Conservation (phyloP, 2,113 vertebrate genomes). For the Phylloscopus trochilus region DNA sequence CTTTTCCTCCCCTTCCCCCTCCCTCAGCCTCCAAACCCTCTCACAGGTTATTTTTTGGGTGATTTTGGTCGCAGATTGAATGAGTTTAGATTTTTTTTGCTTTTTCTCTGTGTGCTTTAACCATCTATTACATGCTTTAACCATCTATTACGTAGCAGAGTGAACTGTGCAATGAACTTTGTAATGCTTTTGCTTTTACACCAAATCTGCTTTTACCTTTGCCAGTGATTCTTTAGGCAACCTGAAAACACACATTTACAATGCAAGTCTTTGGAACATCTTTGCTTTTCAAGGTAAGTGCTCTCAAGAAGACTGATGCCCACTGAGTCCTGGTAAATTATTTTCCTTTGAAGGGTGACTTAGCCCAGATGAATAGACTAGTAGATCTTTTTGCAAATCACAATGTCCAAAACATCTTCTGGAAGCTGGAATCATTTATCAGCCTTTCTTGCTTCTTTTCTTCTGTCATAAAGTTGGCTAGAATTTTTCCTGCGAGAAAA, state of each 20-base stretch:
- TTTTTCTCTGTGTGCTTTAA: background rate
- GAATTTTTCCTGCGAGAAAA: background rate
- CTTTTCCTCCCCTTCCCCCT: rapidly evolving
- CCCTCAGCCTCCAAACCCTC: too few species aligned
- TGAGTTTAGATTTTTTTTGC: background rate
- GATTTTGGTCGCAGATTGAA: background rate
- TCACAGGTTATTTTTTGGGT: background rate
- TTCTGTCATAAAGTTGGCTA: background rate
- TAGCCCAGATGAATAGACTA: background rate
- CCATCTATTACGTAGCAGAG: background rate
- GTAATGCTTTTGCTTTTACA: background rate
- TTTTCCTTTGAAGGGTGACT: background rate
- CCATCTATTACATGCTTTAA: background rate
- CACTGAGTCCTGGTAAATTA: background rate
- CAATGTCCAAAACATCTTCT: background rate
- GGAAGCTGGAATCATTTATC: background rate
- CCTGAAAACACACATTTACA: background rate
- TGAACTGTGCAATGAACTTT: background rate
- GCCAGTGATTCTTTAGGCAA: background rate
- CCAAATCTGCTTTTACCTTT: background rate
- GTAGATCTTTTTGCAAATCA: background rate
- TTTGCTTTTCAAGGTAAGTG: background rate
- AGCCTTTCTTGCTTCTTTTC: background rate
- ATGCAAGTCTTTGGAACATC: background rate
- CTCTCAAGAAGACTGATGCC: background rate